phyloP scores from a whole-genome alignment of 2,888 invertebrate species.

The Leptinotarsa haldemani region DNA sequence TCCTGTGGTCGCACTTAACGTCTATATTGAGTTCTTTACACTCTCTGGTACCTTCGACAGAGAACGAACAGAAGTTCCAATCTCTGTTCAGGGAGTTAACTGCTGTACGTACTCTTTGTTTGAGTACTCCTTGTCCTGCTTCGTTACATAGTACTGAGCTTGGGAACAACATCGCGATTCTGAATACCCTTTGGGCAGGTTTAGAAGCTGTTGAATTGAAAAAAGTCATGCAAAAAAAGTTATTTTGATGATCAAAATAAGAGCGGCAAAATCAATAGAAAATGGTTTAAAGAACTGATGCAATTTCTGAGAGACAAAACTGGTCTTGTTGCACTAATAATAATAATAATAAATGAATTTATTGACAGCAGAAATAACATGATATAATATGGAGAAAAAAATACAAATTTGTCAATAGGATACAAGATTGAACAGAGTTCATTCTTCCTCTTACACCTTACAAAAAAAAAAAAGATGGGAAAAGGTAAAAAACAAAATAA shows the following conservation, averaged over 20 bases:
- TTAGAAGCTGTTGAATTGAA: slow-evolving; percentile 73
- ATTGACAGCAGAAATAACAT: too few species aligned
- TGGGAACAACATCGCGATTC: slow-evolving; percentile 93
- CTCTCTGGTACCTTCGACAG: slow-evolving; percentile 87
- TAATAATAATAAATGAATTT: too few species aligned
- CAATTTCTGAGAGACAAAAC: too few species aligned
- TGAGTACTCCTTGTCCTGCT: slow-evolving; percentile 91
- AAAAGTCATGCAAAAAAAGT: too few species aligned
- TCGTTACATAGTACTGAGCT: slow-evolving; percentile 96
- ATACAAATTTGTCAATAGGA: too few species aligned
- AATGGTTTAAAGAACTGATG: too few species aligned
- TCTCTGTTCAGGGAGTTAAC: slow-evolving; percentile 92
- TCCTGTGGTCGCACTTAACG: slow-evolving; percentile 89
- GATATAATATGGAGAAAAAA: too few species aligned
- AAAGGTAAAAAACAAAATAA: too few species aligned
- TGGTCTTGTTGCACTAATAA: too few species aligned
- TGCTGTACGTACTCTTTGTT: slow-evolving; percentile 89
- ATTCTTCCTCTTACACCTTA: too few species aligned
- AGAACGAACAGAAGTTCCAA: slow-evolving; percentile 97
- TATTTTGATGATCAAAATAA: not conserved
- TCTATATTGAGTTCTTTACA: slow-evolving; percentile 92
- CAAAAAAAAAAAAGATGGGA: too few species aligned
- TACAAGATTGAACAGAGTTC: too few species aligned
- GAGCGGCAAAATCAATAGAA: not conserved
- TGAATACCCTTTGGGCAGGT: slow-evolving; percentile 94